Evolutionary conservation across 2,888 invertebrate genomes (phyloP), one percentile per base, ranked within the genome.

Genomic region (Polydesmus complanatus): DNA sequence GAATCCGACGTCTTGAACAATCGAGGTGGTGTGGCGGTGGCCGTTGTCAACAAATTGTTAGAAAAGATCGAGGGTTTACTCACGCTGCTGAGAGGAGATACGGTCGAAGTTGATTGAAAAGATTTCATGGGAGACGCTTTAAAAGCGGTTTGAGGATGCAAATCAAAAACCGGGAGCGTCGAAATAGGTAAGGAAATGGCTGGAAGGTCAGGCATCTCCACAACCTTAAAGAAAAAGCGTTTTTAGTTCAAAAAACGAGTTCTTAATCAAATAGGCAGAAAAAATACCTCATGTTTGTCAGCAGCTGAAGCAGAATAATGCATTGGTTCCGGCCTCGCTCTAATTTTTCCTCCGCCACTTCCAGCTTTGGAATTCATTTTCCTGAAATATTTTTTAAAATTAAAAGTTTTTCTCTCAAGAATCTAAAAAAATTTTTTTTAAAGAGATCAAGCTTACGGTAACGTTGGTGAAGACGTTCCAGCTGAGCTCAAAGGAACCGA

Each of bases 81-180:
- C 49, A 21, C 48, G 49, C 48, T 48, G 18, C 14, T 27, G 18
- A 22, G 11, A 49, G 57, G 37, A 48, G 47, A 14, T 23, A 14
- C 2, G 22, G 49, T 18, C 2, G 21, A 2, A 14, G 26, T 27
- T n/a, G 21, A 14, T 2, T 18, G 1, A 2, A n/a, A 18, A 5
- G 2, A 22, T 19, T 1, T 55, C 18, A 27, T 55, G 27, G 55
- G 19, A 27, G 23, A 57, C 21, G 19, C 22, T 21, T 21, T 11
- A 26, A 14, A 14, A 2, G 3, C 1, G 21, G 21, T 49, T 23
- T 22, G 27, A 11, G 49, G 25, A 18, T 54, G n/a, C 63, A 80
- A 76, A 67, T 79, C 78, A 67, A 82, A 81, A 64, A 75, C 78
- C 1, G 81, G 81, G 67, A 81, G 72, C 56, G 75, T 77, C n/a